Base-by-base conservation (phyloP, 2,797 vertebrate species). In the Chiroxiphia lanceolata region DNA sequence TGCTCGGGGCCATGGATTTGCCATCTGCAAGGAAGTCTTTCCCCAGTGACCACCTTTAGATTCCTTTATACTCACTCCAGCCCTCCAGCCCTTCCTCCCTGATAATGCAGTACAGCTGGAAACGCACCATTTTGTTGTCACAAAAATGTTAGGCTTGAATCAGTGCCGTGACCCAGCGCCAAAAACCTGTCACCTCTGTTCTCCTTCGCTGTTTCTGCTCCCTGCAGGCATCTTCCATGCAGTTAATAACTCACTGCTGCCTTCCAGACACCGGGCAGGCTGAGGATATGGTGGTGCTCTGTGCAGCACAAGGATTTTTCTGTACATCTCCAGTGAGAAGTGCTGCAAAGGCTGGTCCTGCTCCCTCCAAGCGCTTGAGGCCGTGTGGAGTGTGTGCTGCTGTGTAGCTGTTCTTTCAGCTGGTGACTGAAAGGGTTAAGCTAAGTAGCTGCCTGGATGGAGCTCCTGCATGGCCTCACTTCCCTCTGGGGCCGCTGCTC, bases 381-480 rank as follows among this genome's bases (percentile, higher is more conserved):
- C 57, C 25, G 5, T 6, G 1, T 27, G 60, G 40, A 61, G 13
- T 1, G 1, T 27, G 23, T 74, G 64, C 60, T 5, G 10, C 26
- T 85, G 36, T 64, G 68, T 38, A 72, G 75, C 54, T 84, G 64
- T 57, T 69, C 61, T 77, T 89, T 53, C 64, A 69, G 64, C 69
- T 54, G 70, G 27, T 45, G 34, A 15, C 70, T 74, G 56, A 72
- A 96, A 80, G 93, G 45, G 72, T 95, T 91, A 79, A 93, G 51
- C 77, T 5, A 1, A 75, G 40, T 11, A 51, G 85, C 64, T 81
- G 76, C 64, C 80, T 82, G 63, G 77, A 83, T 78, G 79, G 84
- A 92, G 87, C 79, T 96, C 71, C 76, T 95, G 89, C 84, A 53
- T 82, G 88, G 78, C 88, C 87, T 96, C 22, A 29, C 63, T 97